Percentiles rank a stretch among this genome's conserved stretches.
phyloP scores from a whole-genome alignment of 2,797 vertebrate species.

The Myotis planiceps region DNA sequence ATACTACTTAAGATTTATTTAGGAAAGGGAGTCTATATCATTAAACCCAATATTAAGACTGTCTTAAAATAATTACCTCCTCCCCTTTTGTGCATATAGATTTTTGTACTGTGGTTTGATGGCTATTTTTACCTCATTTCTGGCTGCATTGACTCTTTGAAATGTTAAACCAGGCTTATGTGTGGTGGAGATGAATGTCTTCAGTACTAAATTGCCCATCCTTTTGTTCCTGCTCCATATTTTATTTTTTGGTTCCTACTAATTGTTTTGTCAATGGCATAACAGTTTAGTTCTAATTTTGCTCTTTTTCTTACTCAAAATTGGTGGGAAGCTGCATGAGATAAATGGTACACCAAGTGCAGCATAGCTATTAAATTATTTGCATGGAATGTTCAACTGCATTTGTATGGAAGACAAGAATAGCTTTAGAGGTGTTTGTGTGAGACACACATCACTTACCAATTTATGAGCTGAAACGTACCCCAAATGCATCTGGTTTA shows the following conservation, averaged over 20 bases:
- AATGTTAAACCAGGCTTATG: not conserved
- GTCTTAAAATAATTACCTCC: not conserved
- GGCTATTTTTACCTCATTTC: not conserved
- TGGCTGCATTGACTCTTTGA: not conserved
- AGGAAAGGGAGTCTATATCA: not conserved
- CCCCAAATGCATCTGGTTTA: not conserved
- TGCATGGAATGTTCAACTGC: not conserved
- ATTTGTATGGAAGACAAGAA: not conserved
- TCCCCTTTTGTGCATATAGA: not conserved
- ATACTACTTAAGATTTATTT: conserved; percentile 18
- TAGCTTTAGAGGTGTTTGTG: not conserved
- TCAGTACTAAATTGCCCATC: not conserved
- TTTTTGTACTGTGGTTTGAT: not conserved
- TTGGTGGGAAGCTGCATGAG: conserved; percentile 5
- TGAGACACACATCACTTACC: not conserved
- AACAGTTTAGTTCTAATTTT: conserved; percentile 62
- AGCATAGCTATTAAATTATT: conserved; percentile 5
- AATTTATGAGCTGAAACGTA: not conserved
- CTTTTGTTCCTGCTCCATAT: conserved; percentile 34
- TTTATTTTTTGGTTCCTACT: conserved; percentile 36
- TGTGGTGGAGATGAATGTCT: not conserved
- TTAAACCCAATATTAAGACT: not conserved
- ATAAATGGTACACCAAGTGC: not conserved
- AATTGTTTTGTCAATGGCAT: conserved; percentile 65
- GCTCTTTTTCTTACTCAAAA: conserved; percentile 51